Base-by-base conservation (phyloP, 2,888 invertebrate species). In the Drosophila testacea region DNA sequence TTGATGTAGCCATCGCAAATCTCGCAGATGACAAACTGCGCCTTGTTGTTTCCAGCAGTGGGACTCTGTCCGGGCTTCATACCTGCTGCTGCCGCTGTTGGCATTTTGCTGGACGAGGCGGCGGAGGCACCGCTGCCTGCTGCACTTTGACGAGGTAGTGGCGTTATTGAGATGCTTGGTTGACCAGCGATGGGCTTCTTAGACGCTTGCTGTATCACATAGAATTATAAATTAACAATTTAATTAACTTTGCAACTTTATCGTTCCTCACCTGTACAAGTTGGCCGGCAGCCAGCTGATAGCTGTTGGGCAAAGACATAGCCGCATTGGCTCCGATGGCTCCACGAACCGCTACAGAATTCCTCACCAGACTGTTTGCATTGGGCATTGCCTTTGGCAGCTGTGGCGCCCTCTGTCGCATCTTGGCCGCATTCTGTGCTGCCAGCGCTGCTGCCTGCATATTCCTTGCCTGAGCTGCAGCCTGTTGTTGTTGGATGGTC, bases 1-100 rank as follows among this genome's bases (percentile, higher is more conserved):
- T 98, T 98, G 73, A 98, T 98, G 91, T 98, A 98, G 27, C 98
- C 98, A 90, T 98, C 98, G 93, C 98, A 99, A 75, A 98, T 98
- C 93, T 98, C 98, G 93, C 98, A 99, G 81, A 98, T 97, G 77
- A 98, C 98, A 93, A 97, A 97, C 32, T 96, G 95, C 82, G 95
- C 96, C 92, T 97, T 97, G 70, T 94, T 95, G 76, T 94, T 95
- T 56, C 86, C 88, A 62, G 81, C 78, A 67, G 89, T 90, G 50
- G 91, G 90, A 84, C 75, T 90, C 79, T 92, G 92, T 7, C 93
- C 93, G 3, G 94, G 94, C 76, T 94, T 94, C 72, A 94, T 93
- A 9, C 93, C 94, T 44, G 91, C 81, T 9, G 80, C 69, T 48
- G 79, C 69, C 42, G 64, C 69, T 51, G 90, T 79, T 48, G 91